Evolutionary conservation across 2,888 invertebrate genomes (phyloP).

Genomic region (Noctua pronuba): DNA sequence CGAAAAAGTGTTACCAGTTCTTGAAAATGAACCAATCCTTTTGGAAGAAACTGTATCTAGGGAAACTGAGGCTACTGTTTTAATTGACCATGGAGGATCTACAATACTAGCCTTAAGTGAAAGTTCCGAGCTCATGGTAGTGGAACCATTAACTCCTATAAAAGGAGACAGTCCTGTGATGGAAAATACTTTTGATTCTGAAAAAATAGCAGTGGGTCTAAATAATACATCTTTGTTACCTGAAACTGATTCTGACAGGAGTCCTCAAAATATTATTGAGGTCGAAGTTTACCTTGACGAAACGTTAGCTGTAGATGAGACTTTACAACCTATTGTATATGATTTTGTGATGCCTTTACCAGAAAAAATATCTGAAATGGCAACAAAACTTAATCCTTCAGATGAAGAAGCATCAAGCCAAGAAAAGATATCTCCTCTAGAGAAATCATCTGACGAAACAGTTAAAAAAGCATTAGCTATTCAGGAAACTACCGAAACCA

Average conservation of each 20-base stretch:
- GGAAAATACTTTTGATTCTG: neutral
- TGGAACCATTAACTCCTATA: neutral
- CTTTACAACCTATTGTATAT: neutral
- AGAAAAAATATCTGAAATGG: neutral
- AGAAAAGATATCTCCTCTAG: neutral
- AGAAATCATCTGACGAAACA: neutral
- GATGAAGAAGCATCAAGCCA: neutral
- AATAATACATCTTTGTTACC: neutral
- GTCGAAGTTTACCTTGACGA: neutral
- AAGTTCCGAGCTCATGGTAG: neutral
- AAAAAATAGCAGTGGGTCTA: neutral
- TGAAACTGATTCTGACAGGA: neutral
- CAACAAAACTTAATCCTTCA: neutral
- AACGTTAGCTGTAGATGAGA: neutral
- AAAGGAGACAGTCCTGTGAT: neutral
- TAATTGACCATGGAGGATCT: neutral
- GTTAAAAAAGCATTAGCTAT: neutral
- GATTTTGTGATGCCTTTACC: neutral
- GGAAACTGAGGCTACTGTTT: constrained; percentile 8
- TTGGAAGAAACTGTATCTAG: constrained; percentile 9
- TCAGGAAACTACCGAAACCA: neutral
- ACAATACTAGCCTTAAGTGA: neutral
- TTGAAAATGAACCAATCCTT: constrained; percentile 6
- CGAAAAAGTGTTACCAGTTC: neutral
- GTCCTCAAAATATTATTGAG: neutral